phyloP scores from a whole-genome alignment of 2,888 invertebrate species.

The Troglohyphantes excavatus region DNA sequence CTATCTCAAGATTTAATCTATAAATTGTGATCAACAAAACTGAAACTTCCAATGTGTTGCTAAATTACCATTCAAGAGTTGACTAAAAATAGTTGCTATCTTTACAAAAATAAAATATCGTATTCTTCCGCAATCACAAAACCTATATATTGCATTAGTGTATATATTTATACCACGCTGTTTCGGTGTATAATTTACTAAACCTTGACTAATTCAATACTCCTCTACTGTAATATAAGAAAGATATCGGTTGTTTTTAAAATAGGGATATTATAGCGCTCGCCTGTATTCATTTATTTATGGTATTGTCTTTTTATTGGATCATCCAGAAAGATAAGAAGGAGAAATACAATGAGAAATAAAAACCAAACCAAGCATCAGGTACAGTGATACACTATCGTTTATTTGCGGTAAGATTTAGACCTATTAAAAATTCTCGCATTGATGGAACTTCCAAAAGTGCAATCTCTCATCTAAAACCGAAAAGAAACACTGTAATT shows the following conservation, averaged over 20 bases:
- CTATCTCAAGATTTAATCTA: no score
- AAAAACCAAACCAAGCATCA: constrained; percentile 5
- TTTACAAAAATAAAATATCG: not conserved
- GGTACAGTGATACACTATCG: constrained; percentile 13
- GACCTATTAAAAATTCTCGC: constrained; percentile 73
- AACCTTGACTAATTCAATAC: not conserved
- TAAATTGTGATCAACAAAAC: no score
- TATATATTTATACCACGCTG: not conserved
- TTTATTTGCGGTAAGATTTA: constrained; percentile 39
- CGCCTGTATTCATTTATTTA: not conserved
- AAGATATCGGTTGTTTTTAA: not conserved
- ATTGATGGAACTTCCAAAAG: constrained; percentile 55
- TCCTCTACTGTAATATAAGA: not conserved
- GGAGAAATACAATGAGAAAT: not conserved
- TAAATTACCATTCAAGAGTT: not conserved
- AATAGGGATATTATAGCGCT: not conserved
- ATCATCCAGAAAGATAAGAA: not conserved
- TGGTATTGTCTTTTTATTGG: not conserved
- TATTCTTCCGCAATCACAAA: not conserved
- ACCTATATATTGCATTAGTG: not conserved
- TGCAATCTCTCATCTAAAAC: constrained; percentile 66
- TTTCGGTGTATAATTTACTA: not conserved
- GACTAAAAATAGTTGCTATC: not conserved
- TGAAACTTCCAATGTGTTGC: no score
- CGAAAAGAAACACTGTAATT: constrained; percentile 71